Conservation (phyloP, 2,113 vertebrate genomes). For the Microtus oregoni region DNA sequence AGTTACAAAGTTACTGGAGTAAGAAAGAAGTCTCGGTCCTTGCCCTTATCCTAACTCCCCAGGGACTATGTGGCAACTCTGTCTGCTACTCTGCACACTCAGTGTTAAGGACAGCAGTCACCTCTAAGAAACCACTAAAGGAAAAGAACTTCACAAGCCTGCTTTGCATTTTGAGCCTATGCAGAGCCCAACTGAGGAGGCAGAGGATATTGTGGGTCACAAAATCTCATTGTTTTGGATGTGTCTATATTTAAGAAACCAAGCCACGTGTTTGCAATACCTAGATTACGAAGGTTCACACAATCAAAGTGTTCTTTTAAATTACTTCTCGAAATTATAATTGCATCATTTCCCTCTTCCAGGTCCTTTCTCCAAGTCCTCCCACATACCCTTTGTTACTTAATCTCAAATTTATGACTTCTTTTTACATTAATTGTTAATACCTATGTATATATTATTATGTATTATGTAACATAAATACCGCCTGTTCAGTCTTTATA, state of each 20-base stretch:
- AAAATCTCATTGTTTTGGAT: not conserved
- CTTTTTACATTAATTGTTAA: not conserved
- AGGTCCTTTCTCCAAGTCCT: not conserved
- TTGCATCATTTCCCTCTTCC: not conserved
- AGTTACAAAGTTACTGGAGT: not conserved
- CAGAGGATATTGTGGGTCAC: not conserved
- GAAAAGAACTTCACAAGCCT: not conserved
- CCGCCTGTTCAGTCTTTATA: no score
- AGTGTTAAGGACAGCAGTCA: not conserved
- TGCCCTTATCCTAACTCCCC: not conserved
- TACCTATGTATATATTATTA: no score
- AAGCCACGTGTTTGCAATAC: not conserved
- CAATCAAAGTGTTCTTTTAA: not conserved
- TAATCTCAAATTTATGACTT: not conserved
- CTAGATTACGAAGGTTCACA: not conserved
- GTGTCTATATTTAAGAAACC: not conserved
- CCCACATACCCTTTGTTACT: not conserved
- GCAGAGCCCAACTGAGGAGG: not conserved
- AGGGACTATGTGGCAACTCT: not conserved
- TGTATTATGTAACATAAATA: not conserved
- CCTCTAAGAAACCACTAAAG: slow-evolving; percentile 46
- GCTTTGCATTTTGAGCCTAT: slow-evolving; percentile 38
- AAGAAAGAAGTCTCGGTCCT: slow-evolving; percentile 12
- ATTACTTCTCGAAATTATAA: not conserved
- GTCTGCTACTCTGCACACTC: not conserved